Conservation (phyloP, 2,797 vertebrate species). For the Sebastes cheni region DNA sequence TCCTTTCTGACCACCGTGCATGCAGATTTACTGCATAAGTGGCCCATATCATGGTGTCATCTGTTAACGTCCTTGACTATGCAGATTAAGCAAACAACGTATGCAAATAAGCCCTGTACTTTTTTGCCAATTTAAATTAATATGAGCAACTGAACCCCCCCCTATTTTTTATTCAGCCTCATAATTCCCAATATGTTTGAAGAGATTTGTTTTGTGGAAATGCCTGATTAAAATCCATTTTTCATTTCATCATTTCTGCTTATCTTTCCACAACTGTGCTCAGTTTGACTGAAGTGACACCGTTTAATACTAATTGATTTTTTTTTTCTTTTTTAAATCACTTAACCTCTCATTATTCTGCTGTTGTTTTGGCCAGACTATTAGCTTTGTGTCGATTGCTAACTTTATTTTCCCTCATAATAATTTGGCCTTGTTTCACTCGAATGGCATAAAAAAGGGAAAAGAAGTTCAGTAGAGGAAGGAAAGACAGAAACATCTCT, state of each 20-base stretch:
- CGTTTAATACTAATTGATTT: not conserved
- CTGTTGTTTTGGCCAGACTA: not conserved
- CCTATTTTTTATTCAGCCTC: slow-evolving; percentile 35
- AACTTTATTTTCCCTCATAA: not conserved
- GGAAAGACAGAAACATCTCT: not conserved
- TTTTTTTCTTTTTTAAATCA: not conserved
- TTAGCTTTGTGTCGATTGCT: not conserved
- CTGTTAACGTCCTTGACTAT: slow-evolving; percentile 76
- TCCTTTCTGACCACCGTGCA: slow-evolving; percentile 50
- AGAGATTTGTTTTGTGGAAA: slow-evolving; percentile 44
- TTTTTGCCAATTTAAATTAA: slow-evolving; percentile 54
- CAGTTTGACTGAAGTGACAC: slow-evolving; percentile 26
- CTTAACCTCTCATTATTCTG: not conserved
- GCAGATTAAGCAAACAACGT: slow-evolving; percentile 74
- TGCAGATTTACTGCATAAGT: slow-evolving; percentile 65
- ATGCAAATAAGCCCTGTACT: slow-evolving; percentile 62
- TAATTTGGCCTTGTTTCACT: not conserved
- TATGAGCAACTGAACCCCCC: slow-evolving; percentile 39
- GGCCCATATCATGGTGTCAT: slow-evolving; percentile 58
- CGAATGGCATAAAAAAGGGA: not conserved
- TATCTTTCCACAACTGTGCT: slow-evolving; percentile 34
- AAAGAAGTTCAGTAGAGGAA: not conserved
- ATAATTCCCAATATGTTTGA: slow-evolving; percentile 45
- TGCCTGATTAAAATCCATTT: slow-evolving; percentile 46
- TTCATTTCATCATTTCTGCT: slow-evolving; percentile 44